Base-by-base conservation (phyloP, 2,113 vertebrate species). In the Microtus montanus region DNA sequence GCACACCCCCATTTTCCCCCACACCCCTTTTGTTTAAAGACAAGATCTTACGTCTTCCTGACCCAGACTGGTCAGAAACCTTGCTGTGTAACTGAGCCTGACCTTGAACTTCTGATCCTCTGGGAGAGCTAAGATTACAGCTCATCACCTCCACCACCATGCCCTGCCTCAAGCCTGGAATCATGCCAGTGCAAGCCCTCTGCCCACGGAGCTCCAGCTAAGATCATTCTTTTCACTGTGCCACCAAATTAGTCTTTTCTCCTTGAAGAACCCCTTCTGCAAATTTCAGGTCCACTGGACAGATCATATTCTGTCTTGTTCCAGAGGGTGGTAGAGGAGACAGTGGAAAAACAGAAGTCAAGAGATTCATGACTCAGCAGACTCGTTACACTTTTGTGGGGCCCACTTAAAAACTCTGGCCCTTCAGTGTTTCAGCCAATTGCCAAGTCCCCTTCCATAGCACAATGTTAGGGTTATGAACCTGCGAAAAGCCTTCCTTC, bases 401-500 rank as follows among this genome's bases (percentile, higher is more conserved):
- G 58, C 87, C 83, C 70, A 2, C 86, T 83, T 78, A 61, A 54
- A 47, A 91, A 85, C 83, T 79, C 63, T 20, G 24, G 77, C 68
- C 83, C 49, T 61, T 89, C 24, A 20, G 58, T n/a, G 26, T 54
- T 63, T 73, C 68, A 64, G 30, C 38, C 30, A 19, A 20, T 33
- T 83, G 49, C 71, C 71, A 92, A 12, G 19, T 9, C 38, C n/a
- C 4, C 28, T 6, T 3, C 33, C 44, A 74, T 28, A 68, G 35
- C 64, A 41, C 61, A 58, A 35, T 78, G 11, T 68, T 70, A 44
- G 75, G 44, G 88, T 89, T 71, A 35, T 90, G 68, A 96, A 91
- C 20, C 78, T 24, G 7, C 78, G 35, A 14, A 89, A 92, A 47
- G 54, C 28, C 38, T 96, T 90, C 38, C 35, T 96, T 92, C 52